Conservation (phyloP, 2,797 vertebrate species). For the Anguilla marmorata region DNA sequence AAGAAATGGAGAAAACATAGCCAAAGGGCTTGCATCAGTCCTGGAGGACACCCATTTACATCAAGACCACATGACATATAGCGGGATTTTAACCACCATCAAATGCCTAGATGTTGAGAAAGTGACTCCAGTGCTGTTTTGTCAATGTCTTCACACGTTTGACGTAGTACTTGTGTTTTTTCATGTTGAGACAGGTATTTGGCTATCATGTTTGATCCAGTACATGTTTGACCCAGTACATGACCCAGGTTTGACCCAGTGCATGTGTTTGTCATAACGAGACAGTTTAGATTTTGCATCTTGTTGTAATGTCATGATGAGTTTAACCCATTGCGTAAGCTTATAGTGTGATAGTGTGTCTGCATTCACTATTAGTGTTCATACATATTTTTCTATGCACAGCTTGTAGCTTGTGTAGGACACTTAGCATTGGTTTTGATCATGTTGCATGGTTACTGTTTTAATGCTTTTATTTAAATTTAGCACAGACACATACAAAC, state of each 20-base stretch:
- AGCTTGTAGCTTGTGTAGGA: no score
- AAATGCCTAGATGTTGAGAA: background rate
- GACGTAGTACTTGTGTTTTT: background rate
- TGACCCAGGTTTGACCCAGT: background rate
- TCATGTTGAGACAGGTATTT: no score
- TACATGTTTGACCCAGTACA: no score
- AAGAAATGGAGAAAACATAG: background rate
- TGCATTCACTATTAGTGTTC: no score
- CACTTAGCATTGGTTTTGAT: no score
- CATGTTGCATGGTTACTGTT: no score
- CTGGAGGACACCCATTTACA: background rate
- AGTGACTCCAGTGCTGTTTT: background rate
- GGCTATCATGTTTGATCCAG: no score
- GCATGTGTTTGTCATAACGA: background rate
- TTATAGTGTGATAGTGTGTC: no score
- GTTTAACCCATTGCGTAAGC: no score
- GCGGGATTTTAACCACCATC: background rate
- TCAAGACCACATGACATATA: background rate
- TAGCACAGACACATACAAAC: no score
- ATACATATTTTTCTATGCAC: no score
- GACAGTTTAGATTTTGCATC: background rate
- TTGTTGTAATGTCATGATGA: background rate
- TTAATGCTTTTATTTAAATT: no score
- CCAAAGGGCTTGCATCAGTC: constrained; percentile 3
- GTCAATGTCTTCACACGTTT: background rate